Evolutionary conservation across 2,113 vertebrate species (phyloP).

Genomic region (Ovibos moschatus): DNA sequence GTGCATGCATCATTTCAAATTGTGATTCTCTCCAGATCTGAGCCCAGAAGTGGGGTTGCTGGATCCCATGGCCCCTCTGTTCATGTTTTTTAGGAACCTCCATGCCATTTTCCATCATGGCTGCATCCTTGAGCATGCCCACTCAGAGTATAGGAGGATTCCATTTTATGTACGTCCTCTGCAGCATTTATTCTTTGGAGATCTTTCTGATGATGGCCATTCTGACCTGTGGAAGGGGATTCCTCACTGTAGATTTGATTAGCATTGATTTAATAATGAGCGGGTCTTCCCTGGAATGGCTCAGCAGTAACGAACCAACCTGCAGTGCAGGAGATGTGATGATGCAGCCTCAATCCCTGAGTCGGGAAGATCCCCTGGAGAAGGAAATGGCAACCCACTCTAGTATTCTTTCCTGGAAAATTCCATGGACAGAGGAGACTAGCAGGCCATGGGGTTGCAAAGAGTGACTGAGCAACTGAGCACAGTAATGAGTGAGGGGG

Average conservation of each 20-base stretch:
- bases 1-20: neutral
- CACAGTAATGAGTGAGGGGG: neutral
- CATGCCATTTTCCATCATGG: fast-evolving
- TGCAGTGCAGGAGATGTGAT: neutral
- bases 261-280: neutral
- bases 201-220: neutral
- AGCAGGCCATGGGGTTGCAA: neutral
- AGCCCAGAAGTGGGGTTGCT: neutral
- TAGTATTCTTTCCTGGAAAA: neutral
- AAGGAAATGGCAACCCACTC: neutral
- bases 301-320: neutral
- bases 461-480: neutral
- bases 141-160: neutral
- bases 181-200: neutral
- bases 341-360: neutral
- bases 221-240: neutral
- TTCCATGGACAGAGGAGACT: neutral
- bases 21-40: neutral
- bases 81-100: neutral
- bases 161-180: neutral
- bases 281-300: neutral
- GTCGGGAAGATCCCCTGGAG: neutral
- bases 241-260: neutral
- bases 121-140: neutral
- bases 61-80: neutral